Evolutionary conservation across 2,888 invertebrate genomes (phyloP).

Genomic region (Pegoplata infirma): DNA sequence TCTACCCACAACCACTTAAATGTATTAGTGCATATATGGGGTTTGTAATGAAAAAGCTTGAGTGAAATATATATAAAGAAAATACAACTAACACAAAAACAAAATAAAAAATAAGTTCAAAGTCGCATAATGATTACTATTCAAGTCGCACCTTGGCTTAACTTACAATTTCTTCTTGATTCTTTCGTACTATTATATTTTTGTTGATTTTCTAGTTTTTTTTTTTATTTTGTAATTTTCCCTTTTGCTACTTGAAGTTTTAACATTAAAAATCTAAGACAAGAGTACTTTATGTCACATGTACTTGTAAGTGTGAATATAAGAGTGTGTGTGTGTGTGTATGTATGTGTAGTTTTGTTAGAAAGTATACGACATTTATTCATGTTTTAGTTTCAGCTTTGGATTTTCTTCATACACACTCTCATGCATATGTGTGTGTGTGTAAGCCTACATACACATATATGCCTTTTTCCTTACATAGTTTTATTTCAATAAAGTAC

Average conservation of each 20-base stretch:
- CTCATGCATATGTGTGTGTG: too few species aligned
- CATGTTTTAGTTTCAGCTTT: conserved; percentile 24
- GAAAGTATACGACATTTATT: conserved; percentile 49
- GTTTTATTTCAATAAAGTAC: conserved; percentile 55
- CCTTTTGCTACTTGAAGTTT: conserved; percentile 52
- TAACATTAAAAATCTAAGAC: conserved; percentile 53
- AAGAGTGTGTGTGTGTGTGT: not conserved
- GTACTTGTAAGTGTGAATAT: conserved; percentile 24
- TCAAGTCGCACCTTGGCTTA: conserved; percentile 57
- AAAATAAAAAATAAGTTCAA: conserved; percentile 58
- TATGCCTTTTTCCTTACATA: conserved; percentile 6
- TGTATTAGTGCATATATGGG: conserved; percentile 40
- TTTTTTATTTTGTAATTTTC: conserved; percentile 11
- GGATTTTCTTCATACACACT: not conserved
- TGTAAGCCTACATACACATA: too few species aligned
- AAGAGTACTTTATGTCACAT: conserved; percentile 53
- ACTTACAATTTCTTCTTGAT: conserved; percentile 55
- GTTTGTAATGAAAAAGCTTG: conserved; percentile 33
- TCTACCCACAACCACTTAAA: conserved; percentile 25
- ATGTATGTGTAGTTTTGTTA: not conserved
- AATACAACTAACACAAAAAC: conserved; percentile 26
- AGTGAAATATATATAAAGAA: not conserved
- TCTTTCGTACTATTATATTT: conserved; percentile 24
- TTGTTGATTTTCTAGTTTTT: not conserved
- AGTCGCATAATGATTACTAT: conserved; percentile 62